A percentile compares a stretch with the other conserved stretches of the same genome.
Conservation (phyloP, 2,113 vertebrate species). For the Neolamprologus ventralis region DNA sequence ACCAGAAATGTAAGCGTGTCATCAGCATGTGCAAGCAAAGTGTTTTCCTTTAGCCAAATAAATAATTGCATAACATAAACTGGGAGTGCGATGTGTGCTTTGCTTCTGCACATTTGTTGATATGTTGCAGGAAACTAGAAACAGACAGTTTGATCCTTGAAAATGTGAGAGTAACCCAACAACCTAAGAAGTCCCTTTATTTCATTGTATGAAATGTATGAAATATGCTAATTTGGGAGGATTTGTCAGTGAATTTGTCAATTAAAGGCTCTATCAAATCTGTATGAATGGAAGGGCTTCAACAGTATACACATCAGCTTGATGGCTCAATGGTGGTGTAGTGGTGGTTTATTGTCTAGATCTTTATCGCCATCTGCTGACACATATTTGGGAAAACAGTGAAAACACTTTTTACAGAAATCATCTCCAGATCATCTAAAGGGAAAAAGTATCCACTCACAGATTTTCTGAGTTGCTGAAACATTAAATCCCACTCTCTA, state of each 20-base stretch:
- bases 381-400: not conserved
- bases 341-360: not conserved
- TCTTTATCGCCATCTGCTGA: slow-evolving; percentile 31
- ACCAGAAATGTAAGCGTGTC: not conserved
- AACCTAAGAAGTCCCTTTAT: not conserved
- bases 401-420: not conserved
- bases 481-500: not conserved
- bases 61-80: not conserved
- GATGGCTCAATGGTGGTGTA: not conserved
- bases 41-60: not conserved
- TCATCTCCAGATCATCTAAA: not conserved
- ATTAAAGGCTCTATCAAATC: not conserved
- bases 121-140: not conserved
- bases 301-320: not conserved
- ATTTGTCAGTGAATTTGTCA: not conserved
- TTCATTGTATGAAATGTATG: not conserved
- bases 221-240: not conserved
- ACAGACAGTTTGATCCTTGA: not conserved
- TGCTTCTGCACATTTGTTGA: not conserved
- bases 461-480: not conserved
- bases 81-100: not conserved
- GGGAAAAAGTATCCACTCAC: not conserved
- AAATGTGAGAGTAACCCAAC: not conserved
- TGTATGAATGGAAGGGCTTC: not conserved
- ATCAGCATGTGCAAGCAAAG: not conserved